phyloP scores from a whole-genome alignment of 2,888 invertebrate genomes.

The Mechanitis mazaeus region DNA sequence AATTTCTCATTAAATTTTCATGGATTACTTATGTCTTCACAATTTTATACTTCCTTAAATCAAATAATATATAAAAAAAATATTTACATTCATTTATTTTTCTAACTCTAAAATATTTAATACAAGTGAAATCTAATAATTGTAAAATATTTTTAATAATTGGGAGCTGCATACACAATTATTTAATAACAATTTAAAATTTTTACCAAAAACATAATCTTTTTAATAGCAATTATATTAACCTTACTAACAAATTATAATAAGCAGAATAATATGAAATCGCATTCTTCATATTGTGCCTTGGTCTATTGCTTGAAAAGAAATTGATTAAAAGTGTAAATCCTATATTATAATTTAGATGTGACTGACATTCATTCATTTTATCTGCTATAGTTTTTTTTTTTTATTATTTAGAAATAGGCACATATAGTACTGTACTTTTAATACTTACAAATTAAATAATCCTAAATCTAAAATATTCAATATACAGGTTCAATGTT shows the following conservation, averaged over 20 bases:
- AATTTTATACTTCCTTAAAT: no score
- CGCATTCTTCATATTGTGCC: conserved; percentile 62
- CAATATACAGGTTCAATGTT: conserved; percentile 74
- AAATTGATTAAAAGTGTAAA: background rate
- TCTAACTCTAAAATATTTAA: no score
- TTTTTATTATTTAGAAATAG: background rate
- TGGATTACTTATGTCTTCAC: no score
- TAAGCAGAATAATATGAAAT: conserved; percentile 44
- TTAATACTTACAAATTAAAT: background rate
- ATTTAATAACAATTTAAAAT: no score
- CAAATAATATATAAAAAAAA: no score
- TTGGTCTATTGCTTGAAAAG: conserved; percentile 68
- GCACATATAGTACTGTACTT: background rate
- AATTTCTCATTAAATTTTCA: no score
- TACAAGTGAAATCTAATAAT: no score
- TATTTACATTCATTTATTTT: no score
- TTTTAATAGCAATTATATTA: background rate
- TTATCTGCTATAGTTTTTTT: background rate
- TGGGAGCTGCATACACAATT: no score
- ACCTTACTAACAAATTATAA: conserved; percentile 6
- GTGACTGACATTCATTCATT: no score
- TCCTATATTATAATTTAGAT: no score
- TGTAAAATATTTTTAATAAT: no score
- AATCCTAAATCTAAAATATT: conserved; percentile 16
- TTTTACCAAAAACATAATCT: background rate